Percentiles rank a stretch among this genome's conserved stretches.
Evolutionary conservation across 1,140 invertebrate species (phyloP).

Genomic region (Atta cephalotes): DNA sequence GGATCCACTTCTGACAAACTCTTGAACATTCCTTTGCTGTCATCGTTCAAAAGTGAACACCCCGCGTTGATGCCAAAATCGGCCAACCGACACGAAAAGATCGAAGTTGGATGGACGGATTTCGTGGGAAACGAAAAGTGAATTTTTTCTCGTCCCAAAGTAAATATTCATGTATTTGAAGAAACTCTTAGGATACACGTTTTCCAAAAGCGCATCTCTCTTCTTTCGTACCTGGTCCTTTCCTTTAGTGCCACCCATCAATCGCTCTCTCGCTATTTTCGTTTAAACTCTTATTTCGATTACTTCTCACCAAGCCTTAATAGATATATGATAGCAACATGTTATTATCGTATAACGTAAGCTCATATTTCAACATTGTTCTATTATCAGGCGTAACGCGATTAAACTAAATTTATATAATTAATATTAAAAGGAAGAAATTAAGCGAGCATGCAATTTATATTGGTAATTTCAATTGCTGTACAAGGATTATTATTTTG

Average conservation of each 20-base stretch:
- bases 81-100: neutral
- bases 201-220: neutral
- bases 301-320: neutral
- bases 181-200: neutral
- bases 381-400: neutral
- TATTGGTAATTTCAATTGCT: neutral
- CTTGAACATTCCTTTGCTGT: neutral
- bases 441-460: neutral
- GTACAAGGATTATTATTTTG: neutral
- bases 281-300: conserved; percentile 18
- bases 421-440: neutral
- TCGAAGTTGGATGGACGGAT: conserved; percentile 27
- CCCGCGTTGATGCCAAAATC: neutral
- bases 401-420: neutral
- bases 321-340: conserved; percentile 4
- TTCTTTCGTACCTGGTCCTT: neutral
- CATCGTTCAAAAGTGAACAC: conserved; percentile 14
- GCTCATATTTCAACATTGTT: neutral
- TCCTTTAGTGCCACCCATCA: neutral
- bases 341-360: conserved; percentile 10
- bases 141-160: conserved; percentile 28
- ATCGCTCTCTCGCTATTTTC: conserved; percentile 9
- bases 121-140: neutral
- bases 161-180: conserved; percentile 55
- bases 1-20: neutral